Conservation (phyloP, 2,113 vertebrate species). For the Leptosomus discolor region DNA sequence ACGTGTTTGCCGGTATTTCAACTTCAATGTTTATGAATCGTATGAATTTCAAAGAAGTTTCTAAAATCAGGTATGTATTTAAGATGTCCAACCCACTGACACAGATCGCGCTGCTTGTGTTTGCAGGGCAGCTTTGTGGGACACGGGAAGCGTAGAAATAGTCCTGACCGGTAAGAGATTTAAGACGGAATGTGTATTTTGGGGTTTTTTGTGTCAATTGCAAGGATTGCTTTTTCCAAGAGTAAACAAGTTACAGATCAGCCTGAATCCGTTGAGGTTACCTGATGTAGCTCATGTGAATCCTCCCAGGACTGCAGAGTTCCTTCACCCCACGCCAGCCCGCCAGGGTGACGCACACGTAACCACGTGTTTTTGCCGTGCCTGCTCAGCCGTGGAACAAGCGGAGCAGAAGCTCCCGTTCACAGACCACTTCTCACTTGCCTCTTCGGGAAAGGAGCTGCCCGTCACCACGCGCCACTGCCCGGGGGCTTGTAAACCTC, state of each 20-base stretch:
- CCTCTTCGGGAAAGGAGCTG: background rate
- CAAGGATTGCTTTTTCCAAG: background rate
- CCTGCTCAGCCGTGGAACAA: too few species aligned
- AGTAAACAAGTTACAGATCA: background rate
- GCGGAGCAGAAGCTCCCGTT: background rate
- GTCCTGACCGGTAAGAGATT: background rate
- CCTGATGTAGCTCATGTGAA: background rate
- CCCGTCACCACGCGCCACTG: fast-evolving
- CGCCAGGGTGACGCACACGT: background rate
- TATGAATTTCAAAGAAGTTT: fast-evolving
- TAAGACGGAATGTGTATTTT: background rate
- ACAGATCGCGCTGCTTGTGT: background rate
- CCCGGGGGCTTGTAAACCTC: background rate
- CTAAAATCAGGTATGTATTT: fast-evolving
- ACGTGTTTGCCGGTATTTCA: fast-evolving
- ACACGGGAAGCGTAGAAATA: fast-evolving
- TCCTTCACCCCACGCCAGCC: background rate
- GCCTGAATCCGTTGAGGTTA: too few species aligned
- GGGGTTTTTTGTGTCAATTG: background rate
- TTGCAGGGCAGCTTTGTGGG: background rate
- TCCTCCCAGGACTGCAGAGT: background rate
- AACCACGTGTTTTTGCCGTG: fast-evolving
- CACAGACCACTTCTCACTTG: too few species aligned
- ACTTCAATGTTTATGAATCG: fast-evolving
- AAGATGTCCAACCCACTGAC: background rate